Percentiles rank a stretch among this genome's conserved stretches.
These are phyloP conservation scores for Gymnothorax javanicus DNA, from an alignment of 2,797 vertebrate genomes.

Conservation along the genomic window DNA sequence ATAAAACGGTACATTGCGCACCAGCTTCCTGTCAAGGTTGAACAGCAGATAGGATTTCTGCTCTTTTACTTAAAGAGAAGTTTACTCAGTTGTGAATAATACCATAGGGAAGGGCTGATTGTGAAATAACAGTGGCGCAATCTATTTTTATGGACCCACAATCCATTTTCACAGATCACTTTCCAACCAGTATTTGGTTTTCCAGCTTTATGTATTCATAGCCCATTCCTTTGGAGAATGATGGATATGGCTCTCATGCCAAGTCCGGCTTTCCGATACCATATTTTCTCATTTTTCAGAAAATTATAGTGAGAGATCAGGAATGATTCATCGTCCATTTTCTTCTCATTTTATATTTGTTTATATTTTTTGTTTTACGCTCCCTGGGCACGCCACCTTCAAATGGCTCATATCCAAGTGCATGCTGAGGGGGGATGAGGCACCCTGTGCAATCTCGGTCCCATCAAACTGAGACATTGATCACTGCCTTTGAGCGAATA, in stretches of 20 bases:
- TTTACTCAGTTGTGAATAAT: constrained; percentile 36
- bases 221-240: constrained; percentile 24
- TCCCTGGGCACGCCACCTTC: neutral
- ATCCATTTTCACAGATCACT: constrained; percentile 38
- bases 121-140: constrained; percentile 42
- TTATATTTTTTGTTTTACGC: constrained; percentile 31
- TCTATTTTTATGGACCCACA: constrained; percentile 40
- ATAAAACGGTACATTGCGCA: constrained; percentile 33
- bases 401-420: neutral
- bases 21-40: constrained; percentile 40
- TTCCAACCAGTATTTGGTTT: constrained; percentile 25
- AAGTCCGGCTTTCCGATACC: constrained; percentile 33
- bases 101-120: constrained; percentile 30
- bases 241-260: constrained; percentile 29
- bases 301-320: constrained; percentile 21
- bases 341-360: neutral
- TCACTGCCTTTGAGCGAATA: constrained; percentile 58
- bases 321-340: neutral
- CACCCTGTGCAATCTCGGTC: constrained; percentile 50
- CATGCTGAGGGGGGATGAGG: constrained; percentile 25
- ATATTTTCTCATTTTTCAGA: constrained; percentile 39
- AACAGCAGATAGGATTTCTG: constrained; percentile 37
- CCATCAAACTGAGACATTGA: constrained; percentile 58
- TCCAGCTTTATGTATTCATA: constrained; percentile 11
- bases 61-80: constrained; percentile 35